phyloP scores from a whole-genome alignment of 2,797 vertebrate genomes.

The Premnoplex brunnescens region DNA sequence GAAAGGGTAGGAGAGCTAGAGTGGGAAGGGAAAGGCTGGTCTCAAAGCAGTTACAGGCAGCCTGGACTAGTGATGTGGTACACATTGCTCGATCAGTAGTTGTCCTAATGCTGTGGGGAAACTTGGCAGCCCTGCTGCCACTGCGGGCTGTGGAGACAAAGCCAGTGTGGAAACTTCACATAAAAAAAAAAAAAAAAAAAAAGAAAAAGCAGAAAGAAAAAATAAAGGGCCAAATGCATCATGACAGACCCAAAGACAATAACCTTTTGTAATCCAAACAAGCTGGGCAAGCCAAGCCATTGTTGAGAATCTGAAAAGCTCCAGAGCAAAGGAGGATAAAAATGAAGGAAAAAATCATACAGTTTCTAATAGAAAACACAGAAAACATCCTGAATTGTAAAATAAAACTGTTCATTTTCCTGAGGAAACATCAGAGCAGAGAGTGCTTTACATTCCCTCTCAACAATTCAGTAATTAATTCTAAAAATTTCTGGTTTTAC shows the following conservation, averaged over 20 bases:
- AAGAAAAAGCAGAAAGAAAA: not conserved
- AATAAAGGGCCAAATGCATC: slow-evolving; percentile 50
- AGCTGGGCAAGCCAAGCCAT: slow-evolving; percentile 65
- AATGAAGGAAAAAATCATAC: not conserved
- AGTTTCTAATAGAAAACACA: slow-evolving; percentile 37
- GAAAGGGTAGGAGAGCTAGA: not conserved
- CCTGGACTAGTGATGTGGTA: not conserved
- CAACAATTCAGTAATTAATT: not conserved
- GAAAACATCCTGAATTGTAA: not conserved
- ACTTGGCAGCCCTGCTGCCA: slow-evolving; percentile 47
- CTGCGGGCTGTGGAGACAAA: slow-evolving; percentile 59
- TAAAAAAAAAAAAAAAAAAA: not conserved
- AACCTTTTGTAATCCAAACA: slow-evolving; percentile 67
- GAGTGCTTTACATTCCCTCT: not conserved
- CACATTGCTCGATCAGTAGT: slow-evolving; percentile 3
- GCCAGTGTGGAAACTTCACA: slow-evolving; percentile 46
- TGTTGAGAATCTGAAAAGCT: slow-evolving; percentile 55
- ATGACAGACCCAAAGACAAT: slow-evolving; percentile 66
- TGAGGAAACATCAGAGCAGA: not conserved
- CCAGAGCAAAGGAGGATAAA: slow-evolving; percentile 24
- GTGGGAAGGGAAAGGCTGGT: not conserved
- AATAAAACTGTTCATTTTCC: not conserved
- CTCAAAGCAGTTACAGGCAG: slow-evolving; percentile 26
- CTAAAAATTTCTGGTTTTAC: not conserved
- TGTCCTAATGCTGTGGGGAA: slow-evolving; percentile 54